Evolutionary conservation across 2,113 vertebrate species (phyloP).

Genomic region (Chamaetylas fuelleborni): DNA sequence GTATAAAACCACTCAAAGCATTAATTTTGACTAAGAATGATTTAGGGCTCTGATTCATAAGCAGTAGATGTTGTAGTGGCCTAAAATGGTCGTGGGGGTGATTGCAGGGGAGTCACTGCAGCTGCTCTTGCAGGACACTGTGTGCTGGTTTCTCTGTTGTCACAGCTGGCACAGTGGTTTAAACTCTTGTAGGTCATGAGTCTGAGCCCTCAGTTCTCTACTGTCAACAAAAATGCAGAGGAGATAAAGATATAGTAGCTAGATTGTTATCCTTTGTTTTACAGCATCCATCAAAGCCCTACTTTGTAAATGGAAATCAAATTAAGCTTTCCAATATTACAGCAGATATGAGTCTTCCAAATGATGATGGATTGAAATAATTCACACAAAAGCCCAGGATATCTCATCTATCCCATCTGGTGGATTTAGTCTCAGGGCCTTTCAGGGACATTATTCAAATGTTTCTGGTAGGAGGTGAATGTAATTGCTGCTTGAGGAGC

Average conservation of each 20-base stretch:
- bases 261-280: slow-evolving; percentile 46
- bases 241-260: slow-evolving; percentile 31
- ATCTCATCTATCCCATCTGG: slow-evolving; percentile 47
- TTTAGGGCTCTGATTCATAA: background rate
- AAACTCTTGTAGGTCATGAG: slow-evolving; percentile 1
- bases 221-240: slow-evolving; percentile 17
- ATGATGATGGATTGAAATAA: slow-evolving; percentile 64
- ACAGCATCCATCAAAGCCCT: slow-evolving; percentile 44
- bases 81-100: background rate
- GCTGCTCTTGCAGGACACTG: background rate
- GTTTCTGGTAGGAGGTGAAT: slow-evolving; percentile 16
- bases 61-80: background rate
- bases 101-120: background rate
- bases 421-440: slow-evolving; percentile 27
- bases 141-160: background rate
- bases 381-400: slow-evolving; percentile 42
- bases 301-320: slow-evolving; percentile 50
- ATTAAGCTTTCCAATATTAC: slow-evolving; percentile 48
- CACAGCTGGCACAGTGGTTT: slow-evolving; percentile 19
- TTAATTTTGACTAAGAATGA: background rate
- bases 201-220: slow-evolving; percentile 11
- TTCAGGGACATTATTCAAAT: slow-evolving; percentile 44
- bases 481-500: slow-evolving; percentile 25
- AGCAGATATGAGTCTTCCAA: slow-evolving; percentile 48
- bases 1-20: background rate